Conservation (phyloP, 2,888 invertebrate species). For the Ischnus inquisitorius region DNA sequence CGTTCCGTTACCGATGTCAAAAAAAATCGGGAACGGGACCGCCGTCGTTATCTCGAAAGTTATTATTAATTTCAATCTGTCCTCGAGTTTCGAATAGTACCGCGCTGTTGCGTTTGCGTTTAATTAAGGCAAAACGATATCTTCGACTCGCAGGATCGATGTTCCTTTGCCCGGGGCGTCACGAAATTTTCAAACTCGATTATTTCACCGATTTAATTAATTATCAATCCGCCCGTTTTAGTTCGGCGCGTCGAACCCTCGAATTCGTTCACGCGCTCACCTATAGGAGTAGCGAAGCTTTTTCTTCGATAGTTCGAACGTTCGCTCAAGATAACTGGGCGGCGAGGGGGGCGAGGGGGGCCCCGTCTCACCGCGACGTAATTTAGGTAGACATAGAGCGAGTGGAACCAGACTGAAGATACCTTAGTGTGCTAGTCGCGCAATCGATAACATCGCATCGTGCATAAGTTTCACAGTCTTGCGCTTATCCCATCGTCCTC, state of each 20-base stretch:
- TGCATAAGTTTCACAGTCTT: slow-evolving; percentile 46
- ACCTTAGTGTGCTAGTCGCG: slow-evolving; percentile 3
- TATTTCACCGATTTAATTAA: slow-evolving; percentile 62
- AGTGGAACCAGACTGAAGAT: slow-evolving; percentile 18
- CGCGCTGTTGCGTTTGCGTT: slow-evolving; percentile 37
- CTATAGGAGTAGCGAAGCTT: neutral
- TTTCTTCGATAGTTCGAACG: slow-evolving; percentile 46
- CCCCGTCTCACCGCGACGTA: slow-evolving; percentile 19
- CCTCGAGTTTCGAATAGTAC: slow-evolving; percentile 19
- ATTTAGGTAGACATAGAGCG: slow-evolving; percentile 34
- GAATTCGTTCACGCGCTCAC: slow-evolving; percentile 34
- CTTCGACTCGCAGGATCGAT: slow-evolving; percentile 15
- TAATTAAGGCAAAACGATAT: slow-evolving; percentile 52
- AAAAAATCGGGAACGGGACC: neutral
- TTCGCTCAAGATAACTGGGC: slow-evolving; percentile 36
- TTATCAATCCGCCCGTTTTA: slow-evolving; percentile 42
- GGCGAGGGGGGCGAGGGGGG: neutral
- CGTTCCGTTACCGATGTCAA: neutral
- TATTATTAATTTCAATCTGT: slow-evolving; percentile 74
- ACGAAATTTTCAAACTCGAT: slow-evolving; percentile 54
- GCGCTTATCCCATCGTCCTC: slow-evolving; percentile 16
- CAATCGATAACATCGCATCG: slow-evolving; percentile 54
- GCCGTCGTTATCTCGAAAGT: slow-evolving; percentile 70
- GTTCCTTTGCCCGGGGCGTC: slow-evolving; percentile 14
- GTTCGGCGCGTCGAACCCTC: slow-evolving; percentile 2